Base-by-base conservation (phyloP, 2,888 invertebrate species). In the Congeria kusceri region DNA sequence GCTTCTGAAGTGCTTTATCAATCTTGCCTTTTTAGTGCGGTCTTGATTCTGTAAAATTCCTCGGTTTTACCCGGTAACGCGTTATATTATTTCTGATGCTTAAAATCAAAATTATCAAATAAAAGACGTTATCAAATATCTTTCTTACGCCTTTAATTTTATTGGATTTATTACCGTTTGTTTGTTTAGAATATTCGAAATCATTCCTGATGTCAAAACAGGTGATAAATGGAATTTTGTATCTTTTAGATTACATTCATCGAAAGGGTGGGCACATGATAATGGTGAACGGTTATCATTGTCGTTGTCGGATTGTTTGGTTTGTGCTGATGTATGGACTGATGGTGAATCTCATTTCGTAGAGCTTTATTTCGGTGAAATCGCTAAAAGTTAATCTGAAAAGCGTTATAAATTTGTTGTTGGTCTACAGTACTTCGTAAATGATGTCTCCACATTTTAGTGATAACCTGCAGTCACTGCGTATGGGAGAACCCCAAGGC, bases 161-260 rank as follows among this genome's bases (percentile, higher is more conserved):
- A 64, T n/a, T n/a, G 61, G 65, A 65, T 69, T 69, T 76, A 65
- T 76, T 47, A 64, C 65, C 49, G 32, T 13, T 39, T 76, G 76
- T 76, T 76, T 76, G 69, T 61, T 29, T 65, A 69, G 64, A 70
- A 65, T 76, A 76, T 76, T 76, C 65, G 69, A 76, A 69, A 76
- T 69, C 61, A 70, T 76, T 70, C 65, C 39, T 25, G 64, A 58
- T 64, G 69, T 76, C 69, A 70, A 59, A 58, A 15, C 15, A n/a
- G 20, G 58, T 59, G 76, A 76, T 76, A 70, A 76, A 76, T 70
- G 76, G 76, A 70, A 64, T 76, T 65, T 7, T 29, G 49, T 72
- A 72, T 72, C 71, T 72, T 9, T 11, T 46, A 58, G 71, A 72
- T 72, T 65, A 72, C 64, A n/a, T 53, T 23, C 25, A 53, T 18